Conservation (phyloP, 1,140 invertebrate genomes). For the Lepidurus packardi region DNA sequence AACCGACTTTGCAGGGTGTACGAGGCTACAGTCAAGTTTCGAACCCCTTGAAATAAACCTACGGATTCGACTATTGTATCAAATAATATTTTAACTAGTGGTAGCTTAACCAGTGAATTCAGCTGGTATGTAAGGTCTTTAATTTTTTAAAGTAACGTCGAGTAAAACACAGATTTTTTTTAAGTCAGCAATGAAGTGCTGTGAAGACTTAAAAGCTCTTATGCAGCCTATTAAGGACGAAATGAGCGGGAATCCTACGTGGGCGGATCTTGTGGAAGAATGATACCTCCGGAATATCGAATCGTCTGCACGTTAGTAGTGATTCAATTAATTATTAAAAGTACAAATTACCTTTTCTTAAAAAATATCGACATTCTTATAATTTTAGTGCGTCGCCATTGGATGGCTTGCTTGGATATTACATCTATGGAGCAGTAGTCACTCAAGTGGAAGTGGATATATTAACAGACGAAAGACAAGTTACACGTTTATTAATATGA, state of each 20-base stretch:
- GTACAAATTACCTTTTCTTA: constrained; percentile 23
- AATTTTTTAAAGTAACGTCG: constrained; percentile 34
- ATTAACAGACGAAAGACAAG: constrained; percentile 25
- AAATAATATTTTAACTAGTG: not conserved
- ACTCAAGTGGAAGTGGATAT: constrained; percentile 27
- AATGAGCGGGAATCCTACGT: not conserved
- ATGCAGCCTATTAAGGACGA: not conserved
- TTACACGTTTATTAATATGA: not conserved
- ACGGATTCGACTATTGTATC: constrained; percentile 46
- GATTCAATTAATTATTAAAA: constrained; percentile 3
- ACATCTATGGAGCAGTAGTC: constrained; percentile 26
- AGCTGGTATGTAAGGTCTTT: constrained; percentile 29
- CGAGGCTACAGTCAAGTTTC: no score
- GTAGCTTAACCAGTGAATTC: constrained; percentile 32
- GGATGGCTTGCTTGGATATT: constrained; percentile 14
- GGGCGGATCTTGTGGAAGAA: not conserved
- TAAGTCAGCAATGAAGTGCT: constrained; percentile 23
- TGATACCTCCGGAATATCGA: constrained; percentile 15
- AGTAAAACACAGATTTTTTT: not conserved
- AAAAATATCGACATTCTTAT: not conserved
- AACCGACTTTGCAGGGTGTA: no score
- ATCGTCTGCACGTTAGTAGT: constrained; percentile 22
- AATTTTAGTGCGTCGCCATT: not conserved
- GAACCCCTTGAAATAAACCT: no score
- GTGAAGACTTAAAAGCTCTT: not conserved